A percentile compares a stretch with the other conserved stretches of the same genome.
Evolutionary conservation across 2,797 vertebrate species (phyloP).

Genomic region (Mus caroli): DNA sequence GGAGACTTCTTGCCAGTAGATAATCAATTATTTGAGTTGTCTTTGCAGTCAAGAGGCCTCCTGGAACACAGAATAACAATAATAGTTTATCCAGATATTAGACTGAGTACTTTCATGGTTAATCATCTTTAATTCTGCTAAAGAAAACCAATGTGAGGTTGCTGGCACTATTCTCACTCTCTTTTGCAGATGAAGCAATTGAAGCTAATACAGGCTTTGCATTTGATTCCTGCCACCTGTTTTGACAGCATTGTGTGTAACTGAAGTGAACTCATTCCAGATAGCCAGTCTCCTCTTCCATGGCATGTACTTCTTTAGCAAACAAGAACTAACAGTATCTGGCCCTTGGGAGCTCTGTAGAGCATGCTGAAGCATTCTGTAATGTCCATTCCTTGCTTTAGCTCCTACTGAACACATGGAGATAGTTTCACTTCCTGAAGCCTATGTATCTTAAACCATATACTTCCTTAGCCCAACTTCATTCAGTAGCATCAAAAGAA

Average conservation of each 20-base stretch:
- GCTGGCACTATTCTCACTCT: slow-evolving; percentile 30
- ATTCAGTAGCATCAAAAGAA: background rate
- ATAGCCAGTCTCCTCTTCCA: background rate
- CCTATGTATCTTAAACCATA: background rate
- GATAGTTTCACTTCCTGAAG: background rate
- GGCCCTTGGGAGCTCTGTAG: background rate
- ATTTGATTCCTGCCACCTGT: background rate
- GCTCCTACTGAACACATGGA: background rate
- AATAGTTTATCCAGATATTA: background rate
- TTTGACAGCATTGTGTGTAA: background rate
- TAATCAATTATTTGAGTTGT: slow-evolving; percentile 39
- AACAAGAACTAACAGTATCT: background rate
- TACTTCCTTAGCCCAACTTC: background rate
- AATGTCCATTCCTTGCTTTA: background rate
- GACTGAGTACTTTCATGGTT: background rate
- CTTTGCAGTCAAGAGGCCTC: slow-evolving; percentile 19
- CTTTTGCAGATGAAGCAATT: slow-evolving; percentile 19
- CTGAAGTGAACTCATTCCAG: background rate
- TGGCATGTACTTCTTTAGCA: background rate
- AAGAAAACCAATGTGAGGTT: background rate
- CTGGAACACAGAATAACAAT: slow-evolving; percentile 43
- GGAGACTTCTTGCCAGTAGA: slow-evolving; percentile 39
- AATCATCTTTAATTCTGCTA: slow-evolving; percentile 47
- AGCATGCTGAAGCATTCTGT: background rate
- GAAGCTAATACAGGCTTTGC: slow-evolving; percentile 9